Evolutionary conservation across 2,113 vertebrate species (phyloP).

Genomic region (Campylomormyrus tamandua): DNA sequence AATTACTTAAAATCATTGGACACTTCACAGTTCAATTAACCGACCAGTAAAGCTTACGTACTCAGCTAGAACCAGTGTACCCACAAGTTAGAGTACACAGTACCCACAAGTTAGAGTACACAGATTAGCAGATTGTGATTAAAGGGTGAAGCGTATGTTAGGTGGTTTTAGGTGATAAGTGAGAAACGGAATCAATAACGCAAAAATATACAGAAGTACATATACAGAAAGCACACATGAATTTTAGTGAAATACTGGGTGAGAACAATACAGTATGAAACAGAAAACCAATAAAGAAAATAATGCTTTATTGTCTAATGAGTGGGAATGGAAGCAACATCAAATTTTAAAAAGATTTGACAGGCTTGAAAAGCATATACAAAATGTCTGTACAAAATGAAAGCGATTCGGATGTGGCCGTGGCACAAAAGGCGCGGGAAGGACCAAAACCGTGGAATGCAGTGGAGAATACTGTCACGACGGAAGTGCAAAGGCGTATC

Average conservation of each 20-base stretch:
- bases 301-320: conserved; percentile 81
- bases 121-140: background rate
- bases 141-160: background rate
- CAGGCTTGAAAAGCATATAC: conserved; percentile 63
- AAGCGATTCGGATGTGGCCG: conserved; percentile 53
- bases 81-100: background rate
- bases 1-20: background rate
- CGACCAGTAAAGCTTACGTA: background rate
- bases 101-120: background rate
- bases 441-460: conserved; percentile 39
- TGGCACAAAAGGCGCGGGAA: conserved; percentile 49
- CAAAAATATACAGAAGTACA: background rate
- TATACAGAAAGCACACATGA: background rate
- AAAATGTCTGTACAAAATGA: conserved; percentile 75
- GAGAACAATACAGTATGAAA: background rate
- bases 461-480: conserved; percentile 80
- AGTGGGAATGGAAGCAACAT: conserved; percentile 63
- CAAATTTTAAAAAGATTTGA: conserved; percentile 53
- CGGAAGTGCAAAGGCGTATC: conserved; percentile 62
- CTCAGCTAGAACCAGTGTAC: background rate
- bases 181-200: background rate
- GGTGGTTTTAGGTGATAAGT: background rate
- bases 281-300: conserved; percentile 41
- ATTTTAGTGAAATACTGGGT: background rate
- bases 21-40: background rate